Evolutionary conservation across 92 coral and sea anemone species (phyloP).

Genomic region (Virgularia gustaviana): DNA sequence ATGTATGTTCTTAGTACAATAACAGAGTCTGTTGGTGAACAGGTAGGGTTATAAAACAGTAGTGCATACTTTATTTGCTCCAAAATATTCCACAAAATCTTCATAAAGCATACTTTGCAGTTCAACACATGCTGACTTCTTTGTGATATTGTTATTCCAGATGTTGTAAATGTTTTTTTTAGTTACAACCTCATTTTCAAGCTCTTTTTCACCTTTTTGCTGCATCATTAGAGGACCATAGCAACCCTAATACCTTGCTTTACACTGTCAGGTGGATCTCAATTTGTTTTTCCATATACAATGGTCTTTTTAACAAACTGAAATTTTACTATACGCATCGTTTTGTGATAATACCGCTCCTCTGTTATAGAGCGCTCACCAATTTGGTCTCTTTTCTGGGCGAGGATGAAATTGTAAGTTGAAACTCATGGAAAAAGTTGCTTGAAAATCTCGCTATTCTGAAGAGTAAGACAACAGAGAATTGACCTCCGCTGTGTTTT

Average conservation of each 20-base stretch:
- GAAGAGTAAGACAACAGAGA: no score
- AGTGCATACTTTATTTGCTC: background rate
- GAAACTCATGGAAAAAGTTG: background rate
- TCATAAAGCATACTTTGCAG: background rate
- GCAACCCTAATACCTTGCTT: constrained; percentile 68
- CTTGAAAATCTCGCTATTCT: no score
- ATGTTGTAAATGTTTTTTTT: constrained; percentile 3
- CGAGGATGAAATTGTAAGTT: constrained; percentile 83
- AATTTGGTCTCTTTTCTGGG: constrained; percentile 78
- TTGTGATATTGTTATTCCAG: background rate
- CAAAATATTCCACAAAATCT: background rate
- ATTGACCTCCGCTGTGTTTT: no score
- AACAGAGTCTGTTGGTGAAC: constrained; percentile 91
- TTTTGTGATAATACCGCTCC: no score
- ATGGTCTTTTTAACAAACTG: no score
- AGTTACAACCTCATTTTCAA: constrained; percentile 86
- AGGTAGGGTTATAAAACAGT: constrained; percentile 35
- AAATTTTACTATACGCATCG: no score
- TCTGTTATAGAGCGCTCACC: constrained; percentile 78
- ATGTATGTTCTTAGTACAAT: constrained; percentile 93
- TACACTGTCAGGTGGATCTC: constrained; percentile 73
- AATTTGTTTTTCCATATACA: background rate
- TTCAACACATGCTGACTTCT: background rate
- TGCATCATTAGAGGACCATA: constrained; percentile 81
- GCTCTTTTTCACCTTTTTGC: constrained; percentile 77